phyloP scores from a whole-genome alignment of 2,113 vertebrate genomes.

The Campylorhamphus procurvoides region DNA sequence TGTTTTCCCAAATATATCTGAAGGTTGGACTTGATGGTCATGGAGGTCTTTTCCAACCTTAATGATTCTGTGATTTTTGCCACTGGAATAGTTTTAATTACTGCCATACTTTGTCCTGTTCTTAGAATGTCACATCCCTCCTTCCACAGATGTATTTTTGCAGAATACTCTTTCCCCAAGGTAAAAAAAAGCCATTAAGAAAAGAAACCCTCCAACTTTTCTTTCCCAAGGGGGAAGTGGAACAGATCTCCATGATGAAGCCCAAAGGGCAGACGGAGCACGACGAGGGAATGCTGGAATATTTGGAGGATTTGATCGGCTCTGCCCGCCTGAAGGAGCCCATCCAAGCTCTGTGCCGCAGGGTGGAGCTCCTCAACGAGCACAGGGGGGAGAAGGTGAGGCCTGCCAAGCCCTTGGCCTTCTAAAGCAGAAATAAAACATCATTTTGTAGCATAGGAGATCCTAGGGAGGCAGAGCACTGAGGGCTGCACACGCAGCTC shows the following conservation, averaged over 20 bases:
- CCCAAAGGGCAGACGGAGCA: conserved; percentile 95
- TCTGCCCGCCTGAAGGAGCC: conserved; percentile 93
- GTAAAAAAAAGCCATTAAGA: neutral
- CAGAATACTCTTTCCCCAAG: neutral
- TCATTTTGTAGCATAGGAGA: too few species aligned
- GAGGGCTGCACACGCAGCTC: neutral
- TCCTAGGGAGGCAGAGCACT: too few species aligned
- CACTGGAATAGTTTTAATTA: neutral
- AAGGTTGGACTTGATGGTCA: neutral
- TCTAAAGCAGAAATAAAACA: too few species aligned
- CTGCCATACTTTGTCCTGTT: neutral
- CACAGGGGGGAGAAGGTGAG: conserved; percentile 93
- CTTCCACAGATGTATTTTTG: neutral
- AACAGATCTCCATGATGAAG: conserved; percentile 99
- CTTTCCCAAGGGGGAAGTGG: conserved; percentile 91
- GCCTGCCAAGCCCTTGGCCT: neutral
- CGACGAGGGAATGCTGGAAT: conserved; percentile 97
- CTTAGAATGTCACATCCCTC: too few species aligned
- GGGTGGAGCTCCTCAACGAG: conserved; percentile 91
- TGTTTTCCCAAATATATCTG: neutral
- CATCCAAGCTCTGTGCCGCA: conserved; percentile 83
- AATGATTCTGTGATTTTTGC: neutral
- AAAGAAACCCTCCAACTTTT: neutral
- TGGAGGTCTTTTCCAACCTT: neutral
- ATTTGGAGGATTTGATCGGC: conserved; percentile 95